Base-by-base conservation (phyloP, 2,888 invertebrate species). In the Leptinotarsa tumamoca region DNA sequence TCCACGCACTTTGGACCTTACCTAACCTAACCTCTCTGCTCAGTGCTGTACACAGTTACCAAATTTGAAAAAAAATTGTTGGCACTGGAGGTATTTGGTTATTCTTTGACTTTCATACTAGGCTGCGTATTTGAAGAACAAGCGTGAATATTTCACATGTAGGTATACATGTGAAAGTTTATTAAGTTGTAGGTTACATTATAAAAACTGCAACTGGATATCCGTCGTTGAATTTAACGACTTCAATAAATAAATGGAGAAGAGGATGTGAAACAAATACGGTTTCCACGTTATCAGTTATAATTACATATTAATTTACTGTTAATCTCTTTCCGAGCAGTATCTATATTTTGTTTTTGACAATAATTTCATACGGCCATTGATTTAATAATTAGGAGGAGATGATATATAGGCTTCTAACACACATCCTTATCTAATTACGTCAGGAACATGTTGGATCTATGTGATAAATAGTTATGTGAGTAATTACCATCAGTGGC, bases 401-500 rank as follows among this genome's bases (percentile, higher is more conserved):
- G 78, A 77, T 78, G 80, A 80, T 77, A 73, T 77, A 77, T 76
- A 76, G 77, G 74, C 77, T 77, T 73, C 78, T 75, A 76, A 77
- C 80, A 76, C 75, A 77, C 77, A 78, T 80, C 78, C 77, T 80
- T 80, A 78, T 78, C 80, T 80, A 77, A 80, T 80, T 80, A 73
- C 74, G 80, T 78, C 78, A 78, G 78, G 77, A 78, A 76, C 78
- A 80, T 77, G 79, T 79, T 75, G 80, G 76, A 76, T 73, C 76
- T 74, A 71, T 73, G 76, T 80, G 79, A 80, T 79, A 80, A 79
- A 79, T 75, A 78, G 79, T 75, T 69, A 77, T 75, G 79, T 78
- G 78, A 78, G 78, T 79, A 79, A 80, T 80, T 79, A 78, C 80
- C 75, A 80, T 79, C 80, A 80, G 79, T 79, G 72, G 79, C 80